These are phyloP conservation scores for Heliconius hortense DNA, from an alignment of 2,888 invertebrate species.

Conservation along the genomic window DNA sequence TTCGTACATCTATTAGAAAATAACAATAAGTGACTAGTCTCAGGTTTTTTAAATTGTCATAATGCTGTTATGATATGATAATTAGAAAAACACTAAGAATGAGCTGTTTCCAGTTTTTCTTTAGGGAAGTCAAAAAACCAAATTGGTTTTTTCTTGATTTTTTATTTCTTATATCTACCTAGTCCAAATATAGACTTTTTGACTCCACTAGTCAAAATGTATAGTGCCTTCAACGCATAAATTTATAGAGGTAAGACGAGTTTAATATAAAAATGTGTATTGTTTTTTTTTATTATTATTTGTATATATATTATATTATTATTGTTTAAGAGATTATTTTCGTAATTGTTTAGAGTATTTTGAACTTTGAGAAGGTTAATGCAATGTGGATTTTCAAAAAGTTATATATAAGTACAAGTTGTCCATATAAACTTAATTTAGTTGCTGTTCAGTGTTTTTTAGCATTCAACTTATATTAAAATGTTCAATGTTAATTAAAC, in stretches of 20 bases:
- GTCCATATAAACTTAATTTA: background rate
- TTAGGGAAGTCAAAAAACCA: too few relatives aligned
- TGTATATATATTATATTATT: background rate
- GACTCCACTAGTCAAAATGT: conserved; percentile 31
- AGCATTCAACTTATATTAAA: background rate
- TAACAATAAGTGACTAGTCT: too few relatives aligned
- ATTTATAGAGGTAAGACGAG: conserved; percentile 1
- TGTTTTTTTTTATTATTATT: conserved; percentile 5
- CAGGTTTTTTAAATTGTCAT: too few relatives aligned
- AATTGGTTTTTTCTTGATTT: too few relatives aligned
- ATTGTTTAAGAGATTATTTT: conserved; percentile 43
- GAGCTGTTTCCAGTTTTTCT: too few relatives aligned
- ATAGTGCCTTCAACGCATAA: conserved; percentile 36
- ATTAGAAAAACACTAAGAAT: too few relatives aligned
- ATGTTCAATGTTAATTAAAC: background rate
- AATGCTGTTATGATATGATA: too few relatives aligned
- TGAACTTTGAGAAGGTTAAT: background rate
- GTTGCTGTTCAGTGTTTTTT: background rate
- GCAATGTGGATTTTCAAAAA: background rate
- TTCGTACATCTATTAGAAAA: too few relatives aligned
- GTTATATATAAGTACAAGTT: background rate
- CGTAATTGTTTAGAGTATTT: conserved; percentile 31
- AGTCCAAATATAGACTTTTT: conserved; percentile 24
- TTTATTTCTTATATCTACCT: conserved; percentile 11
- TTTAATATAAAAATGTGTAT: background rate